Evolutionary conservation across 1,140 invertebrate species (phyloP).

Genomic region (Octopus bimaculoides): DNA sequence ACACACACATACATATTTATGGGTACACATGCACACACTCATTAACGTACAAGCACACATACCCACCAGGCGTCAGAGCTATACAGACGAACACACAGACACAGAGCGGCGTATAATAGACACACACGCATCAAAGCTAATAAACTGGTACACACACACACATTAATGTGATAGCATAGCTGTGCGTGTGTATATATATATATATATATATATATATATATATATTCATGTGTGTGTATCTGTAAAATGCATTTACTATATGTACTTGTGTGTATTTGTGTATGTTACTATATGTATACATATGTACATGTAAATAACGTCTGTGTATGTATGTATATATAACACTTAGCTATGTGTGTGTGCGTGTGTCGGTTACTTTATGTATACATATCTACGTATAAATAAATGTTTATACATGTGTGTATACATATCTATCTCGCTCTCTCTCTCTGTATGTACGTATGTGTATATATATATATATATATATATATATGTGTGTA

Average conservation of each 20-base stretch:
- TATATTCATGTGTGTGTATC: neutral
- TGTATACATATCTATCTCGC: neutral
- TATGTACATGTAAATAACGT: neutral
- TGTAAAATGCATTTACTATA: neutral
- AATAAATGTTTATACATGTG: neutral
- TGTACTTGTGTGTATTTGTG: neutral
- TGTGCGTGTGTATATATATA: neutral
- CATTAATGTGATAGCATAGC: neutral
- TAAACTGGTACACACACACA: neutral
- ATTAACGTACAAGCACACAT: neutral
- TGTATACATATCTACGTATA: neutral
- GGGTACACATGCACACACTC: neutral
- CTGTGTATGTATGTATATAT: neutral
- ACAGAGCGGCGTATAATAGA: neutral
- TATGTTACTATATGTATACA: neutral
- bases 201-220: neutral
- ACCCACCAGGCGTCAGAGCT: neutral
- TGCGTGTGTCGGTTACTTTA: neutral
- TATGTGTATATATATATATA: neutral
- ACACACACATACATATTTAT: neutral
- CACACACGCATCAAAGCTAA: neutral
- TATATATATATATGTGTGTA: neutral
- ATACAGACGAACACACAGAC: neutral
- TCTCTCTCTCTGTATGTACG: neutral
- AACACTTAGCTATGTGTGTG: neutral